Conservation (phyloP, 1,140 invertebrate species). For the Agraylea sexmaculata region DNA sequence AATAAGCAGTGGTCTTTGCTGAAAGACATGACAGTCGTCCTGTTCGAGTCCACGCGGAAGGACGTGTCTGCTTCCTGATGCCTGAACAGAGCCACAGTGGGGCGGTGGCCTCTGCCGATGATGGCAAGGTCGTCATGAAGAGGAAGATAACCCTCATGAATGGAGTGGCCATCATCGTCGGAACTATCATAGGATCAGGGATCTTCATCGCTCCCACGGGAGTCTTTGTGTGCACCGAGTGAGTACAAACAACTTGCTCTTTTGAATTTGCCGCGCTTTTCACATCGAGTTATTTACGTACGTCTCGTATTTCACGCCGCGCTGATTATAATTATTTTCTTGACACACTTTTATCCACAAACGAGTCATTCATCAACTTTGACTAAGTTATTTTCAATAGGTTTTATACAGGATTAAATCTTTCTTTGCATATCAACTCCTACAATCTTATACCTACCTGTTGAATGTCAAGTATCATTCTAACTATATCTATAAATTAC, state of each 20-base stretch:
- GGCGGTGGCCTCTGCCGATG: conserved; percentile 16
- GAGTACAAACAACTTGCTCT: too few species aligned
- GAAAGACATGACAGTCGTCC: conserved; percentile 16
- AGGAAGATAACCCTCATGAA: conserved; percentile 73
- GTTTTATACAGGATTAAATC: too few species aligned
- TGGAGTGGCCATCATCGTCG: conserved; percentile 77
- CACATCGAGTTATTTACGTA: not conserved
- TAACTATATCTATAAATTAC: too few species aligned
- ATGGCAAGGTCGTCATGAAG: conserved; percentile 54
- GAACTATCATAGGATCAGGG: conserved; percentile 73
- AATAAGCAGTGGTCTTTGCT: too few species aligned
- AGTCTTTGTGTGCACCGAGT: conserved; percentile 52
- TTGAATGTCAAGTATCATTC: too few species aligned
- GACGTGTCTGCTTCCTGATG: conserved; percentile 29
- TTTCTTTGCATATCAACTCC: too few species aligned
- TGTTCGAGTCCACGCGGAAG: conserved; percentile 24
- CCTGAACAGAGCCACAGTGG: conserved; percentile 17
- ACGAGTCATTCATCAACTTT: too few species aligned
- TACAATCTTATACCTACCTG: too few species aligned
- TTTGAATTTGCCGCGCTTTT: conserved; percentile 5
- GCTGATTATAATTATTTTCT: conserved; percentile 3
- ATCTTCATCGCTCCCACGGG: conserved; percentile 72
- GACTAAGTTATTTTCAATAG: too few species aligned
- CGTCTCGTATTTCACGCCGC: not conserved
- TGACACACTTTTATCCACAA: too few species aligned